Evolutionary conservation across 2,888 invertebrate species (phyloP), one percentile per base, ranked within the genome.

Genomic region (Ecdyonurus torrentis): DNA sequence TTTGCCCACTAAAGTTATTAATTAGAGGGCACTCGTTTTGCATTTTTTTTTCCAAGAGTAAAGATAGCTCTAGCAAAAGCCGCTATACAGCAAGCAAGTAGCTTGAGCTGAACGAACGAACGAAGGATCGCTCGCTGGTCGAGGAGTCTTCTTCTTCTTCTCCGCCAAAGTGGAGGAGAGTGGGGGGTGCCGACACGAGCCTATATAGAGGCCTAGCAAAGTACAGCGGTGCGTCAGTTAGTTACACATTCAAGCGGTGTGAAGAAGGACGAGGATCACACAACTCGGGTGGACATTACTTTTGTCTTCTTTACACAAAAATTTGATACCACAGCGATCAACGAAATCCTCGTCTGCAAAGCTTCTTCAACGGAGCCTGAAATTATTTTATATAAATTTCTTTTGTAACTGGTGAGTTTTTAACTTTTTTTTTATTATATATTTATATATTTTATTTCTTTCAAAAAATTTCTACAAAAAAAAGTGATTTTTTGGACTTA

Each of bases 121-220:
- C 37, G 37, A 37, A 15, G 7, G 5, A 10, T 5, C 37, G 37
- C 5, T 5, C 37, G 37, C 37, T 15, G 37, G 37, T 15, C 37
- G 37, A 37, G 37, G 37, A 37, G 37, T 37, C 37, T 37, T 15
- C 37, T 5, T 15, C 37, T 5, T 15, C 37, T 5, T 15, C 37
- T 5, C 37, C 37, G 37, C 37, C 55, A 55, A n/a, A 22, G 7
- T 22, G 15, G 55, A n/a, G n/a, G 3, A n/a, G 55, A 55, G 55
- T 55, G 55, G 55, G 55, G 55, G 55, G 55, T 55, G 5, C 10
- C 55, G 55, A 55, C 55, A 55, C 55, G 55, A 55, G 55, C 55
- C 55, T 55, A 55, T 55, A 55, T 55, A 55, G 55, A 20, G 55
- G 19, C 55, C 55, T 55, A 22, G 55, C 55, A 20, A 22, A 55